phyloP scores from a whole-genome alignment of 2,113 vertebrate genomes.

The Sinocyclocheilus grahami region DNA sequence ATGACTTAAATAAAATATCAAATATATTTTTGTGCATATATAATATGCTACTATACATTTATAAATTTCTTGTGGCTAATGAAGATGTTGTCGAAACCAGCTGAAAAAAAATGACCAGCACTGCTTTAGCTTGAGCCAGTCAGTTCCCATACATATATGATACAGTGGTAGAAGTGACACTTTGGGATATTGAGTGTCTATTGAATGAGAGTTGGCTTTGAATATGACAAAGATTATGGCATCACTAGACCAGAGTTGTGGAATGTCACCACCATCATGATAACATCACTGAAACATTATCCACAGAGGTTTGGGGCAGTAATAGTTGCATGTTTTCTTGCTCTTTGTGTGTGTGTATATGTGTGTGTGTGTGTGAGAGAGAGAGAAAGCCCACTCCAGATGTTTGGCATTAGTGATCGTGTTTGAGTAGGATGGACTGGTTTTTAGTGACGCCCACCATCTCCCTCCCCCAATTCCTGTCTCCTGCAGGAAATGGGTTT shows the following conservation, averaged over 20 bases:
- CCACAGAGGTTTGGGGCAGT: background rate
- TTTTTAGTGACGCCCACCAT: constrained; percentile 30
- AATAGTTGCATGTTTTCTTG: background rate
- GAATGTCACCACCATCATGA: background rate
- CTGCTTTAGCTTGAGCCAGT: background rate
- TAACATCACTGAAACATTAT: constrained; percentile 21
- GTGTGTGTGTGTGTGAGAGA: too few relatives aligned
- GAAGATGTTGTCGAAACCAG: too few relatives aligned
- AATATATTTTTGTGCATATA: too few relatives aligned
- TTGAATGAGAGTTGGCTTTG: background rate
- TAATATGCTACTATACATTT: too few relatives aligned
- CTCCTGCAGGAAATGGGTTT: constrained; percentile 31
- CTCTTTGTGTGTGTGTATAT: background rate
- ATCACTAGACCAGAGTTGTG: background rate
- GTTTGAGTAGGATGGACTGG: constrained; percentile 8
- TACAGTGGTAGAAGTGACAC: background rate
- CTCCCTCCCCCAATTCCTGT: constrained; percentile 28
- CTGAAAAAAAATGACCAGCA: too few relatives aligned
- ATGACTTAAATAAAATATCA: too few relatives aligned
- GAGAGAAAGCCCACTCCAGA: constrained; percentile 15
- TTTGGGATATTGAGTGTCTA: background rate
- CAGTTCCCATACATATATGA: background rate
- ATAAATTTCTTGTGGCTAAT: too few relatives aligned
- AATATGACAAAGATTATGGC: background rate
- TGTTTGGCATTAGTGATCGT: constrained; percentile 21